Evolutionary conservation across 2,113 vertebrate species (phyloP).

Genomic region (Tetrao urogallus): DNA sequence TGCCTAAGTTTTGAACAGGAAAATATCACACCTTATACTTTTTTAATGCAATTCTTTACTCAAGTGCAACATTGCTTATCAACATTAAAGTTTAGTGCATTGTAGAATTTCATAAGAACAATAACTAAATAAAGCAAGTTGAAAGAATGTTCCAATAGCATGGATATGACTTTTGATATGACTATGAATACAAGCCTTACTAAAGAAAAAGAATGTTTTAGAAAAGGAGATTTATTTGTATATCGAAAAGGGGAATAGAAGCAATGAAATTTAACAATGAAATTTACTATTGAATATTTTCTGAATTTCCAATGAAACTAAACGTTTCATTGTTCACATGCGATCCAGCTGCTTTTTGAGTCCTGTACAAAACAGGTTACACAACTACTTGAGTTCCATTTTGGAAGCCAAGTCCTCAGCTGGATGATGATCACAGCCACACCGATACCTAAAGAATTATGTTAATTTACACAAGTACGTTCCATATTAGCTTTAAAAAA

Average conservation of each 20-base stretch:
- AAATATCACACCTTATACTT: constrained; percentile 39
- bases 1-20: constrained; percentile 38
- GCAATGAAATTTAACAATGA: constrained; percentile 52
- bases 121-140: constrained; percentile 55
- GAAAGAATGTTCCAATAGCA: constrained; percentile 20
- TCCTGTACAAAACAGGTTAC: constrained; percentile 18
- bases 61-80: constrained; percentile 47
- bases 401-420: neutral
- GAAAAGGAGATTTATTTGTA: constrained; percentile 63
- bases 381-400: neutral
- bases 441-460: neutral
- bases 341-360: constrained; percentile 10
- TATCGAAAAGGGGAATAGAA: constrained; percentile 46
- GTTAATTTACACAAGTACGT: constrained; percentile 14
- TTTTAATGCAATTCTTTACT: constrained; percentile 54
- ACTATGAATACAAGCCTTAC: constrained; percentile 49
- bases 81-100: constrained; percentile 30
- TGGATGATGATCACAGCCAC: neutral
- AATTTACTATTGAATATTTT: constrained; percentile 58
- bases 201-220: constrained; percentile 63
- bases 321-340: neutral
- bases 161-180: constrained; percentile 57
- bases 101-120: constrained; percentile 59
- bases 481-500: constrained; percentile 54
- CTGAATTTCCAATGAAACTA: constrained; percentile 55